Evolutionary conservation across 1,140 invertebrate species (phyloP).

Genomic region (Choristoneura fumiferana): DNA sequence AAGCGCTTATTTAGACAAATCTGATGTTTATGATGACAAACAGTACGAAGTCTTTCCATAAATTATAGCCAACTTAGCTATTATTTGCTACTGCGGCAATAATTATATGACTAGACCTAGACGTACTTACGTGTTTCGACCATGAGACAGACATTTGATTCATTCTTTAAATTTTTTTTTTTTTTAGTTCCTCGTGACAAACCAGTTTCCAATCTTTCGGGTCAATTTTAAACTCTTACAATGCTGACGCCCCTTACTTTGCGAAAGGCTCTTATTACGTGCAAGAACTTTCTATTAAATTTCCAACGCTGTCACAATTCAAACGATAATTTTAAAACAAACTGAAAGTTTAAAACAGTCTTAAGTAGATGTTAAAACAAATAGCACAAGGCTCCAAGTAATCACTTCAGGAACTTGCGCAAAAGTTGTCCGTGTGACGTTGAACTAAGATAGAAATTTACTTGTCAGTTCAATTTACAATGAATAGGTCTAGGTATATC

Average conservation of each 20-base stretch:
- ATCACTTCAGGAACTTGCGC: not conserved
- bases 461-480: not conserved
- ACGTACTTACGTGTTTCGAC: too few species aligned
- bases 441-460: not conserved
- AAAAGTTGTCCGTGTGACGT: not conserved
- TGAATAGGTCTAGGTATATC: not conserved
- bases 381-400: conserved; percentile 3
- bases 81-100: too few species aligned
- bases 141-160: too few species aligned
- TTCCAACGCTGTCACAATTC: conserved; percentile 10
- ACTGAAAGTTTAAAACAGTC: conserved; percentile 2
- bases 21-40: too few species aligned
- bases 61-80: too few species aligned
- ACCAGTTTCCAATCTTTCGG: too few species aligned
- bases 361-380: conserved; percentile 12
- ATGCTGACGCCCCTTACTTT: not conserved
- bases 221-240: not conserved
- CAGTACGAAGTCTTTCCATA: too few species aligned
- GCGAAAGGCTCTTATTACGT: not conserved
- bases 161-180: too few species aligned
- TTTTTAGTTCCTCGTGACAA: too few species aligned
- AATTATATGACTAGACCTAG: too few species aligned
- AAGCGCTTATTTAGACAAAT: too few species aligned
- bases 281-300: conserved; percentile 6
- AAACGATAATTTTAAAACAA: conserved; percentile 17